A percentile compares a stretch with the other conserved stretches of the same genome.
phyloP scores from a whole-genome alignment of 2,797 vertebrate genomes.

The Todus mexicanus region DNA sequence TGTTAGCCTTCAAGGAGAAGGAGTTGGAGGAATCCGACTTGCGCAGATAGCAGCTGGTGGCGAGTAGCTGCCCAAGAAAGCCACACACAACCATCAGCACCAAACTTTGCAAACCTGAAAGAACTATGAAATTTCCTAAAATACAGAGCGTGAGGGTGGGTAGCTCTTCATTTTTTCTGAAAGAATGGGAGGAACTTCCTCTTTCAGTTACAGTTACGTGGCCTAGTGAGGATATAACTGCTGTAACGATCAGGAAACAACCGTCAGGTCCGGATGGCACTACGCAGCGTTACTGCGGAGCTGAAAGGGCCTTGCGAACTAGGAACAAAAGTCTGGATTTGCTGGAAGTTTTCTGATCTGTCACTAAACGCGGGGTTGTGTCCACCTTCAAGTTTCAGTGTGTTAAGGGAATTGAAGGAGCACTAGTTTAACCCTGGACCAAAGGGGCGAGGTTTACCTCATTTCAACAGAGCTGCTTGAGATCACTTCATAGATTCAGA shows the following conservation, averaged over 20 bases:
- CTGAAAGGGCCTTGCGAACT: neutral
- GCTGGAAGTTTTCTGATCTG: neutral
- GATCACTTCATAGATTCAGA: neutral
- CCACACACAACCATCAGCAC: fast-evolving
- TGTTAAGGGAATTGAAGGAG: neutral
- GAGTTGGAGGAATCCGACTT: neutral
- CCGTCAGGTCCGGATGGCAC: neutral
- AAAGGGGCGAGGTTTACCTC: neutral
- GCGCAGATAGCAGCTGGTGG: fast-evolving
- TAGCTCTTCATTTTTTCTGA: neutral
- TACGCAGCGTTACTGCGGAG: neutral
- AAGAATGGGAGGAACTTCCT: slow-evolving; percentile 10
- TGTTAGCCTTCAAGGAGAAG: neutral
- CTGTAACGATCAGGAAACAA: neutral
- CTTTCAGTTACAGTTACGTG: neutral
- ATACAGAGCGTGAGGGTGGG: neutral
- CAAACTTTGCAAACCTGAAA: neutral
- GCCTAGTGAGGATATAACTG: neutral
- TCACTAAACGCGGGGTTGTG: neutral
- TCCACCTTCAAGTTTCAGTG: neutral
- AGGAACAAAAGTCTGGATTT: neutral
- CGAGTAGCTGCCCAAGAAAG: neutral
- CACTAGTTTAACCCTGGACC: neutral
- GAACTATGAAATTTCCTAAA: neutral
- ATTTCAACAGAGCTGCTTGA: neutral